phyloP scores from a whole-genome alignment of 2,888 invertebrate genomes.

The Augochlorella aurata region DNA sequence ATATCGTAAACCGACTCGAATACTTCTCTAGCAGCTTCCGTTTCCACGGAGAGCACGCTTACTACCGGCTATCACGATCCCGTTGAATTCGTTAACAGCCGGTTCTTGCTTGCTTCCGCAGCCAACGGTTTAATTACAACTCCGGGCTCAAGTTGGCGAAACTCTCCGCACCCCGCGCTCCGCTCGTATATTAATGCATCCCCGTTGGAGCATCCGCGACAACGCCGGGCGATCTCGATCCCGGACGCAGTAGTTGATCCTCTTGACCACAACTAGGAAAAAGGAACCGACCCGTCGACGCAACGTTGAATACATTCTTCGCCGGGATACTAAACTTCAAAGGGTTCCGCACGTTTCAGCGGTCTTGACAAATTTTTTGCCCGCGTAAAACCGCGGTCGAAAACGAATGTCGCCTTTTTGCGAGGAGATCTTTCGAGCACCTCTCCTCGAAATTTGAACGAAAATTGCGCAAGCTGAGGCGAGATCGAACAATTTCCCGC shows the following conservation, averaged over 20 bases:
- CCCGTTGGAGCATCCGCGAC: background rate
- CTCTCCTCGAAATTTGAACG: background rate
- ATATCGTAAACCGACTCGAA: background rate
- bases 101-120: background rate
- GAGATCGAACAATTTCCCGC: too few species aligned
- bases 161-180: background rate
- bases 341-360: background rate
- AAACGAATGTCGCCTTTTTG: background rate
- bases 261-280: background rate
- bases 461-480: too few species aligned
- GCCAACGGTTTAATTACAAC: constrained; percentile 20
- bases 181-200: constrained; percentile 21
- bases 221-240: background rate
- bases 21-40: background rate
- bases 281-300: background rate
- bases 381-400: background rate
- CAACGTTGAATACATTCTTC: background rate
- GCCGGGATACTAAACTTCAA: background rate
- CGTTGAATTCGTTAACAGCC: constrained; percentile 23
- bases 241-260: background rate
- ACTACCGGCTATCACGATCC: background rate
- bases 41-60: background rate
- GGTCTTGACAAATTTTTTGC: background rate
- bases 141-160: constrained; percentile 4
- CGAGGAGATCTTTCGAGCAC: background rate